Percentiles rank a stretch among this genome's conserved stretches.
These are phyloP conservation scores for Cebidichthys violaceus DNA, from an alignment of 2,113 vertebrate species.

Conservation along the genomic window DNA sequence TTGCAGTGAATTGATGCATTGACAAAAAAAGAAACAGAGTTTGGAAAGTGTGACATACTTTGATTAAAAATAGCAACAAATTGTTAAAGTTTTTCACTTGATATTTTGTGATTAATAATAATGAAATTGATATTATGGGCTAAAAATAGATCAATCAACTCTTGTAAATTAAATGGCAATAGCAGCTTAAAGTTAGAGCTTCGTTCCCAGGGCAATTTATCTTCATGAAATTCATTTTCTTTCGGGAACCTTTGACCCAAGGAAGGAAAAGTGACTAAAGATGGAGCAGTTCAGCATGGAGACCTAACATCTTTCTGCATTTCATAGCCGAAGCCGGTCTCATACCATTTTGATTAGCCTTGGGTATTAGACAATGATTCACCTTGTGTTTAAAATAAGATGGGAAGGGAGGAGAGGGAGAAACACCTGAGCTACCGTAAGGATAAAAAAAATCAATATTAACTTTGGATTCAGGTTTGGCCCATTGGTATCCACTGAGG, in stretches of 20 bases:
- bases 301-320: constrained; percentile 21
- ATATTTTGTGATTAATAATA: neutral
- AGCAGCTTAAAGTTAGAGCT: neutral
- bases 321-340: constrained; percentile 22
- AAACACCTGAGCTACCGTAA: constrained; percentile 27
- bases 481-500: constrained; percentile 30
- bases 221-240: constrained; percentile 22
- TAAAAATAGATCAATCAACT: neutral
- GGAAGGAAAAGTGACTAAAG: constrained; percentile 21
- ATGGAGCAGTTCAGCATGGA: constrained; percentile 24
- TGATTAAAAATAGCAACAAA: neutral
- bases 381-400: constrained; percentile 42
- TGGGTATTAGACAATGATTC: constrained; percentile 50
- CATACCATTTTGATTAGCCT: constrained; percentile 46
- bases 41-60: neutral
- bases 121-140: too few species aligned
- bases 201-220: neutral
- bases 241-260: constrained; percentile 60
- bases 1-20: neutral
- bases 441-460: constrained; percentile 52
- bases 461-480: constrained; percentile 51
- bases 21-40: neutral
- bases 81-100: neutral
- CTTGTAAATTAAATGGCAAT: neutral
- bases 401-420: constrained; percentile 28